Conservation (phyloP, 2,888 invertebrate species). For the Iselma pallidipennis region DNA sequence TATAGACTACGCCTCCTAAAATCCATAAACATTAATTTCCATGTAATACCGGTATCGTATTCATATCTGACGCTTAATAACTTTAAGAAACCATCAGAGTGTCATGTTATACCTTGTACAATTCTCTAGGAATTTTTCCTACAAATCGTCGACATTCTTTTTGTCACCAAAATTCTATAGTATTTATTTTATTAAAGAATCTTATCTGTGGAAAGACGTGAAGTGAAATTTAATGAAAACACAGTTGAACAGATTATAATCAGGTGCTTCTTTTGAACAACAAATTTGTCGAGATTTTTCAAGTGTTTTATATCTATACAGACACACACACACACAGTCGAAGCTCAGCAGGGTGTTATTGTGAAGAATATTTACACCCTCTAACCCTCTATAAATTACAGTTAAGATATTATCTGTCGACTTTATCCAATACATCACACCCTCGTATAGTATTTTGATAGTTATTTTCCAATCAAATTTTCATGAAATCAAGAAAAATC, state of each 20-base stretch:
- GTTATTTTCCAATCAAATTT: background rate
- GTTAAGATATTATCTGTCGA: slow-evolving; percentile 41
- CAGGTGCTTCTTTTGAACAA: slow-evolving; percentile 45
- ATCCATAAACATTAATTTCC: slow-evolving; percentile 33
- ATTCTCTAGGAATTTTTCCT: slow-evolving; percentile 9
- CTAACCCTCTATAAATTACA: slow-evolving; percentile 52
- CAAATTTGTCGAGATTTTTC: slow-evolving; percentile 53
- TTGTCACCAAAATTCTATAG: slow-evolving; percentile 2
- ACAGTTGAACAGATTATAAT: slow-evolving; percentile 43
- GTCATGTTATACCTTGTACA: slow-evolving; percentile 49
- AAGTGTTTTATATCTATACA: slow-evolving; percentile 51
- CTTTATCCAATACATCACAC: slow-evolving; percentile 6
- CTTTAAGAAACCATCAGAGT: slow-evolving; percentile 45
- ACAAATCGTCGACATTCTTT: background rate
- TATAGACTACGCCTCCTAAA: slow-evolving; percentile 7
- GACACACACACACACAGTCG: slow-evolving; percentile 44
- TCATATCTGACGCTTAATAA: slow-evolving; percentile 45
- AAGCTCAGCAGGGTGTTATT: slow-evolving; percentile 50
- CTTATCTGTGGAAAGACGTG: slow-evolving; percentile 12
- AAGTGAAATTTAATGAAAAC: slow-evolving; percentile 13
- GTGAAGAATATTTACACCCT: slow-evolving; percentile 54
- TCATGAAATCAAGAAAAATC: background rate
- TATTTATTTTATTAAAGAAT: too few relatives aligned
- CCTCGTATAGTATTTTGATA: background rate
- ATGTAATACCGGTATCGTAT: slow-evolving; percentile 42